Evolutionary conservation across 2,888 invertebrate genomes (phyloP).

Genomic region (Glaucopsyche alexis): DNA sequence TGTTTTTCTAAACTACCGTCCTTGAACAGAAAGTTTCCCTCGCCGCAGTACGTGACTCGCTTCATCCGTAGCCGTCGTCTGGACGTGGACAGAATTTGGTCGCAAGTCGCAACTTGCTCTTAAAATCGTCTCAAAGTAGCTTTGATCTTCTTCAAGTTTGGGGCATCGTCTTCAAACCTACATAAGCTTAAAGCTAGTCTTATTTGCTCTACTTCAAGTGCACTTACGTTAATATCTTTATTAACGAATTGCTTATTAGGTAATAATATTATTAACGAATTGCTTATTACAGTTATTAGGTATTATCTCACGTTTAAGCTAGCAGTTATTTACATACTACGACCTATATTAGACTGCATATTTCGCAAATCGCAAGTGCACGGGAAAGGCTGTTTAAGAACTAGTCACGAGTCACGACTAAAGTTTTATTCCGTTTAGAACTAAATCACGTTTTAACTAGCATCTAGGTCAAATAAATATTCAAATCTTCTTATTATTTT

Average conservation of each 20-base stretch:
- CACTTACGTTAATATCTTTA: too few relatives aligned
- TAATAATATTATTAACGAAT: too few relatives aligned
- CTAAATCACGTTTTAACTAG: not conserved
- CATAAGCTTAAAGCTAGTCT: too few relatives aligned
- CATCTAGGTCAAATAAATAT: slow-evolving; percentile 3
- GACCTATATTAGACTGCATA: not conserved
- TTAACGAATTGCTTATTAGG: too few relatives aligned
- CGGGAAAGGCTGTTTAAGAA: slow-evolving; percentile 13
- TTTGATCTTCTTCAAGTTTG: not conserved
- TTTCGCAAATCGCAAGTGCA: slow-evolving; percentile 23
- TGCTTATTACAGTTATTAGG: not conserved
- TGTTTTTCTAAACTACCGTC: slow-evolving; percentile 14
- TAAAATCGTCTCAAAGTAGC: not conserved
- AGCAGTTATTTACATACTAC: not conserved
- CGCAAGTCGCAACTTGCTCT: not conserved
- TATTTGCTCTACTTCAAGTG: too few relatives aligned
- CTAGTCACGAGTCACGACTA: slow-evolving; percentile 27
- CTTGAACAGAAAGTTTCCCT: slow-evolving; percentile 1
- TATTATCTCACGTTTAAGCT: slow-evolving; percentile 3
- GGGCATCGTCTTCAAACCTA: too few relatives aligned
- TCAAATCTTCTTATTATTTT: not conserved
- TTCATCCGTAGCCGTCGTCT: slow-evolving; percentile 18
- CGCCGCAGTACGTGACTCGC: slow-evolving; percentile 24
- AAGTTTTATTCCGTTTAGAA: slow-evolving; percentile 1
- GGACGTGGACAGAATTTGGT: slow-evolving; percentile 18